phyloP scores from a whole-genome alignment of 2,888 invertebrate genomes.

The Leucania comma region DNA sequence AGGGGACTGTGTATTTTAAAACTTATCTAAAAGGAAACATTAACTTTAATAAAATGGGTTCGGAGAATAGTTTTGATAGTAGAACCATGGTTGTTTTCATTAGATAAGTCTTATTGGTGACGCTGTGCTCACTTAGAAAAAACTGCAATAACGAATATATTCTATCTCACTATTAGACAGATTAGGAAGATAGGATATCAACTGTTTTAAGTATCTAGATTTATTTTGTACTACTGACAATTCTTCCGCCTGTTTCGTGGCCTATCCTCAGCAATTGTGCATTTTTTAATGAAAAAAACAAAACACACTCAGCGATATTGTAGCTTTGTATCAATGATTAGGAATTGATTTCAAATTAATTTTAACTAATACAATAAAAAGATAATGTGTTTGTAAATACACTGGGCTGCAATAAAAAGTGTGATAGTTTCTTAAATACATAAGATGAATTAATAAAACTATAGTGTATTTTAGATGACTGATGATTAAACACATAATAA shows the following conservation, averaged over 20 bases:
- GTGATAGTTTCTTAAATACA: no score
- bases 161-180: neutral
- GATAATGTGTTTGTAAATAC: no score
- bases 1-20: neutral
- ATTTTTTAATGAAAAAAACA: neutral
- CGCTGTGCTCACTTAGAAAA: neutral
- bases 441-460: no score
- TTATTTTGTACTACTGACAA: neutral
- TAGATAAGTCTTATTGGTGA: constrained; percentile 4
- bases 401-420: no score
- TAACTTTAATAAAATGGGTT: neutral
- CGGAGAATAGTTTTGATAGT: neutral
- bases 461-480: no score
- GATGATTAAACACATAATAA: no score
- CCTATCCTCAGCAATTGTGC: neutral
- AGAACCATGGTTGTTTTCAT: constrained; percentile 4
- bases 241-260: no score
- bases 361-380: neutral
- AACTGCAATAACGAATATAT: neutral
- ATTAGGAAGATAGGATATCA: neutral
- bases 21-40: neutral
- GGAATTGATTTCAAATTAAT: neutral
- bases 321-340: neutral
- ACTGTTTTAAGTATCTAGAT: neutral
- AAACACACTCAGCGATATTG: neutral